Base-by-base conservation (phyloP, 2,113 vertebrate species). In the Ancistrus triradiatus region DNA sequence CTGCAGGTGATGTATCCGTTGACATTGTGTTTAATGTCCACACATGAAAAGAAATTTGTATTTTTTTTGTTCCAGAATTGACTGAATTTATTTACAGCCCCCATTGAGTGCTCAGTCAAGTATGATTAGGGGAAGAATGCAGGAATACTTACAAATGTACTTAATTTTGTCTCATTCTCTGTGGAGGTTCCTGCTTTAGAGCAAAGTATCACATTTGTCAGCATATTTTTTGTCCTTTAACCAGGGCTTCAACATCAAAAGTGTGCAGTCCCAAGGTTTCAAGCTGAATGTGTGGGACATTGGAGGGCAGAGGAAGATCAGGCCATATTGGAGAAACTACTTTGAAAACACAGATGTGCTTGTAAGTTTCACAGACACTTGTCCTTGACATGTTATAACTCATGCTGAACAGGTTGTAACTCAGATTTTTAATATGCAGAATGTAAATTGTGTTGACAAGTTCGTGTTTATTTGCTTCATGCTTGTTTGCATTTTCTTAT, bases 281-380 rank as follows among this genome's bases (percentile, higher is more conserved):
- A 74, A 65, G 47, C 43, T 73, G 25, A 65, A 66, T 50, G 71
- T 73, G 43, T 73, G 71, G 66, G 71, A 74, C 57, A 74, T 73
- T 9, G 71, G 61, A 42, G 71, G 71, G 33, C 66, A 74, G 50
- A 65, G 71, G 38, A 74, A 74, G 19, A 74, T 74, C 10, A 42
- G 66, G n/a, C 61, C 66, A 21, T 69, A 69, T 27, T 69, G 60
- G 66, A 74, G 61, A 56, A 74, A 74, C 56, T 65, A 74, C 44
- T 69, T 74, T 56, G 71, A 74, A 74, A 69, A 74, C 63, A 74
- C 71, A 10, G 66, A 74, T 11, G 8, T 73, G 17, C 71, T 73
- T 49, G 71, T 73, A 42, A 31, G 27, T 31, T 31, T 31, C 27
- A 31, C n/a, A n/a, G n/a, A n/a, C n/a, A n/a, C n/a, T n/a, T 31